Conservation (phyloP, 2,797 vertebrate species). For the Microctenopoma steveboyesi region DNA sequence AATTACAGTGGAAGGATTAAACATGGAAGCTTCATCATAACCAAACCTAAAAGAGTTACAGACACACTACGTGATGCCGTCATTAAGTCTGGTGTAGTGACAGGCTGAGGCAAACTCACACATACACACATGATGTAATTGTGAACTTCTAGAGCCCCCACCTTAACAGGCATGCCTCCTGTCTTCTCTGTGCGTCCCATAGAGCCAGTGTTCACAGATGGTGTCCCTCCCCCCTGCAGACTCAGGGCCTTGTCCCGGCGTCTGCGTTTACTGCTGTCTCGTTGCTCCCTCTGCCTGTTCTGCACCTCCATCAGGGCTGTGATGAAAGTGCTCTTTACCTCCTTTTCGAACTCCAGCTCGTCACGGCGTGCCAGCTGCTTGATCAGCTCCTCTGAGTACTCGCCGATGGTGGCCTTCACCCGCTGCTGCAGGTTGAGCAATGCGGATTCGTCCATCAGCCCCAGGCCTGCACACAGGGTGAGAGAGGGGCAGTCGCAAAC, state of each 20-base stretch:
- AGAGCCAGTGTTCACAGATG: constrained; percentile 30
- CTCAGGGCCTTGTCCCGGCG: constrained; percentile 91
- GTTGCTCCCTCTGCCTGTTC: constrained; percentile 93
- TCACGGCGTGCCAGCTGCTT: constrained; percentile 92
- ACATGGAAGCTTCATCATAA: neutral
- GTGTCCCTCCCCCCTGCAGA: constrained; percentile 79
- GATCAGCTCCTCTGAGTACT: constrained; percentile 92
- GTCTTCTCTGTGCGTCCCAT: constrained; percentile 82
- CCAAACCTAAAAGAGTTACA: neutral
- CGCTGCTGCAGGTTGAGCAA: constrained; percentile 86
- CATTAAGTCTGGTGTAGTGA: no score
- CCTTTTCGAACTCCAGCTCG: constrained; percentile 94
- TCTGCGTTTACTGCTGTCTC: constrained; percentile 88
- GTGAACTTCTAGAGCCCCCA: constrained; percentile 41
- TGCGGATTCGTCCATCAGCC: constrained; percentile 85
- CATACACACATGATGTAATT: no score
- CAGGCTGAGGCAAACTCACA: no score
- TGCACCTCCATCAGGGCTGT: constrained; percentile 93
- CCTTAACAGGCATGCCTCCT: constrained; percentile 91
- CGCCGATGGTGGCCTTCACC: constrained; percentile 86
- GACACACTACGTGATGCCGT: no score
- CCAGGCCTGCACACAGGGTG: constrained; percentile 80
- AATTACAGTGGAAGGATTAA: constrained; percentile 19
- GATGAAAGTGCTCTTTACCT: constrained; percentile 96
- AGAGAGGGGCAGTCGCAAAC: accelerated